A percentile compares a stretch with the other conserved stretches of the same genome.
Evolutionary conservation across 2,888 invertebrate genomes (phyloP).

Genomic region (Rutpela maculata): DNA sequence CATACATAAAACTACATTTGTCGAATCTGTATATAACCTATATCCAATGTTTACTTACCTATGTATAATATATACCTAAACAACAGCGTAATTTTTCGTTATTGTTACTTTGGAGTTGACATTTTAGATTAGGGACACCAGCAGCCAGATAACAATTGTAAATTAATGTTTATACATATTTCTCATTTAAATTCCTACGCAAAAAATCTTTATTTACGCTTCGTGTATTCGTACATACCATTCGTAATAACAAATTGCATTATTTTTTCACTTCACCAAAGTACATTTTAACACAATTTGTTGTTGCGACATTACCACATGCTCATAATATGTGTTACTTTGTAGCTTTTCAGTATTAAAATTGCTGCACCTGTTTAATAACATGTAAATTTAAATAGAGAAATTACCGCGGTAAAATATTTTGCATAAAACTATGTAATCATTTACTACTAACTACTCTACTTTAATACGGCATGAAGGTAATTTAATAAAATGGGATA

Average conservation of each 20-base stretch:
- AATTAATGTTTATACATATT: constrained; percentile 2
- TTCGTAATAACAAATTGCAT: not conserved
- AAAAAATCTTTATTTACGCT: not conserved
- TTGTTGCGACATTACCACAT: not conserved
- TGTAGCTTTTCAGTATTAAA: not conserved
- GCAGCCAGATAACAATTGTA: not conserved
- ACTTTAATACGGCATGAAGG: not conserved
- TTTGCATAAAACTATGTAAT: constrained; percentile 7
- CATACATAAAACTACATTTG: no score
- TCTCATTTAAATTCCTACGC: not conserved
- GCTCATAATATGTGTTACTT: not conserved
- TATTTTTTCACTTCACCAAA: not conserved
- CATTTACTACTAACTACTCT: not conserved
- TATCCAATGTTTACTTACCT: no score
- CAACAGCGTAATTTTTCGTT: no score
- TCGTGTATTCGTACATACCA: not conserved
- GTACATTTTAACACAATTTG: constrained; percentile 1
- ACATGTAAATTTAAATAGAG: not conserved
- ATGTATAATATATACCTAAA: no score
- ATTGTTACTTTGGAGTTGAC: no score
- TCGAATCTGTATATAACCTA: no score
- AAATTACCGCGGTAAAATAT: not conserved
- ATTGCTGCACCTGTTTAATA: constrained; percentile 4
- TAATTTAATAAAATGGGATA: not conserved
- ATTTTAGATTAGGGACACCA: no score